phyloP scores from a whole-genome alignment of 2,113 vertebrate species.

The Megaptera novaeangliae region DNA sequence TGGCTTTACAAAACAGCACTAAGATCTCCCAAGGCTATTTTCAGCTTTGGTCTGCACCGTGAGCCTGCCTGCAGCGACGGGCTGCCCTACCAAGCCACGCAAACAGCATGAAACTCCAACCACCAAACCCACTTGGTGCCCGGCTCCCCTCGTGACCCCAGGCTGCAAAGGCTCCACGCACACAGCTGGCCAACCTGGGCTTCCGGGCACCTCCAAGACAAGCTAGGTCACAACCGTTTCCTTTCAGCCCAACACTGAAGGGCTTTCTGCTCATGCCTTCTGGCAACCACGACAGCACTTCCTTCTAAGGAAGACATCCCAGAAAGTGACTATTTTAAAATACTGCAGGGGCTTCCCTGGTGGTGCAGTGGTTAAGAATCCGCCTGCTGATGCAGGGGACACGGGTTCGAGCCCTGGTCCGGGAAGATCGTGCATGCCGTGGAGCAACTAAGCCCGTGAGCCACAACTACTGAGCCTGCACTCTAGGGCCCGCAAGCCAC shows the following conservation, averaged over 20 bases:
- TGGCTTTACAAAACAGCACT: not conserved
- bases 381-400: no score
- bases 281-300: not conserved
- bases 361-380: no score
- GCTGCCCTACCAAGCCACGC: no score
- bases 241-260: not conserved
- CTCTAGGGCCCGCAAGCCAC: no score
- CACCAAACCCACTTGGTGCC: not conserved
- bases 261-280: not conserved
- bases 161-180: not conserved
- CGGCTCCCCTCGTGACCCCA: not conserved
- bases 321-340: not conserved
- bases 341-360: no score
- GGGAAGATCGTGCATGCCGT: no score
- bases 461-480: no score
- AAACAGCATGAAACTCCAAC: fast-evolving
- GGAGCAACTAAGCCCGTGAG: no score
- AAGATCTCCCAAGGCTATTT: not conserved
- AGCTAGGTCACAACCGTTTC: not conserved
- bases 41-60: not conserved
- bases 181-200: not conserved
- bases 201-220: not conserved
- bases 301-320: not conserved
- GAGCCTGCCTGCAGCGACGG: not conserved
- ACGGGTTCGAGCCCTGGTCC: no score